Percentiles rank a stretch among this genome's conserved stretches.
Conservation (phyloP, 2,797 vertebrate species). For the Stomatorhinus walkeri region DNA sequence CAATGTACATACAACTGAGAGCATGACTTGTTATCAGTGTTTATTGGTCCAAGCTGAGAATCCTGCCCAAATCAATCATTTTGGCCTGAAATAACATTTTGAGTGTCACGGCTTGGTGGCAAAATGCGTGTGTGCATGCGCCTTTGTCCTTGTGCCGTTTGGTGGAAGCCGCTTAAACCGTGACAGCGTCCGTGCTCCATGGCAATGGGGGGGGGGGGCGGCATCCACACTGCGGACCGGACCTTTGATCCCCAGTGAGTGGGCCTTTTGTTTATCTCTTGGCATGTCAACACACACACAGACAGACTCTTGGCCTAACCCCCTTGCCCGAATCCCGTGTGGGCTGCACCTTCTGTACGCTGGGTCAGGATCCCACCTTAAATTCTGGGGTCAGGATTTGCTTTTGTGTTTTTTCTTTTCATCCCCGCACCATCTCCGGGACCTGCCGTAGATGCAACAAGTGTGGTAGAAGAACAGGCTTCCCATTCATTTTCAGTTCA, state of each 20-base stretch:
- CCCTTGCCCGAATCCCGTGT: constrained; percentile 24
- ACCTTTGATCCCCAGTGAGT: constrained; percentile 65
- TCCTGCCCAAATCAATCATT: not conserved
- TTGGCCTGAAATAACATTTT: not conserved
- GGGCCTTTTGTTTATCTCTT: constrained; percentile 48
- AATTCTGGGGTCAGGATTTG: not conserved
- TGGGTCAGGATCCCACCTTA: constrained; percentile 20
- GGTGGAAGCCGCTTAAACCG: constrained; percentile 44
- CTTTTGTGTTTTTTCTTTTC: constrained; percentile 8
- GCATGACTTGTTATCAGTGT: not conserved
- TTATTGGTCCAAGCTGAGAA: not conserved
- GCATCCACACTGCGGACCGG: constrained; percentile 64
- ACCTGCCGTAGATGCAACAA: constrained; percentile 14
- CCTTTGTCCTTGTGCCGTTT: constrained; percentile 16
- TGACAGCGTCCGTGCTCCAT: constrained; percentile 56
- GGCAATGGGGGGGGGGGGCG: constrained; percentile 58
- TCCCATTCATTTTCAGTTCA: constrained; percentile 28
- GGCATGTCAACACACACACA: constrained; percentile 21
- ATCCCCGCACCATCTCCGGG: constrained; percentile 16
- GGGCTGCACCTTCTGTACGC: constrained; percentile 16
- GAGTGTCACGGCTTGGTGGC: not conserved
- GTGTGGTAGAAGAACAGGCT: constrained; percentile 36
- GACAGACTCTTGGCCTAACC: constrained; percentile 19
- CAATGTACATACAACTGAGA: not conserved
- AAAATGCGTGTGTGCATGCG: not conserved